Conservation (phyloP, 1,140 invertebrate genomes). For the Magallana angulata region DNA sequence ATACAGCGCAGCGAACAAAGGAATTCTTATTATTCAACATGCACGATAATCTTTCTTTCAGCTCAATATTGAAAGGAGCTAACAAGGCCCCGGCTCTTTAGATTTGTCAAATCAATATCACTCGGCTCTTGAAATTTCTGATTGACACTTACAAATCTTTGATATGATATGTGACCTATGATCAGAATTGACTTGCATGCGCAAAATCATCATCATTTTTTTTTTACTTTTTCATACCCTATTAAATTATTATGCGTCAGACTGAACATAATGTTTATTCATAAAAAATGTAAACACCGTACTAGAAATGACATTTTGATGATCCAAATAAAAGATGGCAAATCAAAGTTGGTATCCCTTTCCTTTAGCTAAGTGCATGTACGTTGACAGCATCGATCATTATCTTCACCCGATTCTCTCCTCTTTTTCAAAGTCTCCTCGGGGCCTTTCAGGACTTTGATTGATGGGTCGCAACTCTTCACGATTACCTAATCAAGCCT, state of each 20-base stretch:
- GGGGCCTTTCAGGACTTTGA: neutral
- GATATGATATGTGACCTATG: too few species aligned
- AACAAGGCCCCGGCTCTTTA: neutral
- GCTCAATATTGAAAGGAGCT: neutral
- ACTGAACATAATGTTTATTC: neutral
- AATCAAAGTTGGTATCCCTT: neutral
- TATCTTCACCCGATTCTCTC: neutral
- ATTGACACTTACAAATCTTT: neutral
- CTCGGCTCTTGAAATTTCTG: neutral
- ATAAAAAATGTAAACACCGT: neutral
- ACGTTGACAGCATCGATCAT: neutral
- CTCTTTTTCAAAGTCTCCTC: neutral
- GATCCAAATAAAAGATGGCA: neutral
- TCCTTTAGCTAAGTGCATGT: neutral
- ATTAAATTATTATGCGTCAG: neutral
- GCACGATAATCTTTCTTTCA: neutral
- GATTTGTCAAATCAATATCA: neutral
- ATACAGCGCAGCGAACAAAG: neutral
- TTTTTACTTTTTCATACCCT: neutral
- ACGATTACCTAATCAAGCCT: constrained; percentile 12
- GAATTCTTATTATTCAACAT: too few species aligned
- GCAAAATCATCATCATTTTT: neutral
- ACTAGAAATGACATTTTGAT: neutral
- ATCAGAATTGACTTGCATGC: neutral
- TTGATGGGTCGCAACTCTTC: neutral